Base-by-base conservation (phyloP, 1,140 invertebrate species). In the Rhopalosiphum maidis region DNA sequence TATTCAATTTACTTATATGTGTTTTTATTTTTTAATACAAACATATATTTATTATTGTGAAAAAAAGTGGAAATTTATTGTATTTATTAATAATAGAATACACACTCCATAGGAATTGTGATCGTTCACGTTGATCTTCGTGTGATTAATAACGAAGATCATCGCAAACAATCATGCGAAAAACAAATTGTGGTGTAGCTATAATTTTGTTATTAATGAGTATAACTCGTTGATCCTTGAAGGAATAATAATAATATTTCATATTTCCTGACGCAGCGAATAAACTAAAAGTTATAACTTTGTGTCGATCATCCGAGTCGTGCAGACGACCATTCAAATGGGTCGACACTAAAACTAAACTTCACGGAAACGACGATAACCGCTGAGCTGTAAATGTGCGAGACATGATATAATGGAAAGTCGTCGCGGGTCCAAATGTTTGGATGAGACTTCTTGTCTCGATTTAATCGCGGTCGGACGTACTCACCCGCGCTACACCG, bases 201-300 rank as follows among this genome's bases (percentile, higher is more conserved):
- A 77, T 77, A n/a, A 18, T 77, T n/a, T 77, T 77, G 0, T n/a
- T 77, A 35, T 77, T 68, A 68, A 77, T 21, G 60, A n/a, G 18
- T 77, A 77, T n/a, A 77, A 77, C 15, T 15, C n/a, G 30, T 77
- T n/a, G n/a, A 77, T 77, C 15, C 30, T n/a, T 77, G 15, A 77
- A 77, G 60, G 60, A 77, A 77, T 77, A n/a, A n/a, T 68, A n/a
- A 68, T 77, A 77, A 77, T n/a, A n/a, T n/a, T 77, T 77, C 60
- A 18, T 77, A 41, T 41, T 83, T 83, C 22, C 82, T 41, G 82
- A 83, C 37, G 21, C n/a, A 4, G 82, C 82, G 41, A 87, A 87
- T 87, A 43, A 46, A 87, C 41, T 87, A 23, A 43, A 46, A 46
- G 41, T 86, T 86, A 86, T 41, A 37, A 83, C 37, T 41, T 83